Base-by-base conservation (phyloP, 2,797 vertebrate genomes). In the Pseudochirops corinnae region DNA sequence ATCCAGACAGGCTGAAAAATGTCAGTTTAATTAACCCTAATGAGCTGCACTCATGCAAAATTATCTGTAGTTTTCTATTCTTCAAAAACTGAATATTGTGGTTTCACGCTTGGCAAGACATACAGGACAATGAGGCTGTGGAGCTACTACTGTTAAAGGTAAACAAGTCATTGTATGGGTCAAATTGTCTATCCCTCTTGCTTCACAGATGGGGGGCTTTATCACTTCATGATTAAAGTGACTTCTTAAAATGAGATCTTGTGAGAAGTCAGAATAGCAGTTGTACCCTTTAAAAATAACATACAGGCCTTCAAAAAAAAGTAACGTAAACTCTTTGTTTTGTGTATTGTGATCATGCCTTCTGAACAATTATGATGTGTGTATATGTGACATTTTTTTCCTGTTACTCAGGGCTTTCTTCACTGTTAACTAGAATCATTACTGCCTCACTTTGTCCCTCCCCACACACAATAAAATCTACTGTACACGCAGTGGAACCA, bases 11-110 rank as follows among this genome's bases (percentile, higher is more conserved):
- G 60, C 92, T 98, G 94, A 97, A 98, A 98, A 96, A 97, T 94
- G 95, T 97, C 97, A 96, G 96, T 98, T 97, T 97, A 91, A 97
- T 98, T 94, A 97, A 96, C 93, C 95, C 95, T 97, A 94, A 94
- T 52, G 95, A 94, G 57, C 94, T 97, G 98, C 94, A 97, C 26
- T 98, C 97, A 98, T 97, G 98, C 97, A 98, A 98, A 97, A 98
- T 94, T 95, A 97, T 93, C 92, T 96, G 97, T 90, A 98, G 95
- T 95, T 96, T 97, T 98, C 94, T 50, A 28, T 91, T 94, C 96
- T 97, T 98, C 94, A 96, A 95, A 50, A 97, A 97, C 55, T 98
- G 97, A 50, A 56, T 95, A 95, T 95, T 95, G 94, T 56, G 91
- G 93, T 95, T 97, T 96, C 67, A 56, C 57, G 93, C 97, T 96